Evolutionary conservation across 2,113 vertebrate genomes (phyloP).

Genomic region (Canis aureus): DNA sequence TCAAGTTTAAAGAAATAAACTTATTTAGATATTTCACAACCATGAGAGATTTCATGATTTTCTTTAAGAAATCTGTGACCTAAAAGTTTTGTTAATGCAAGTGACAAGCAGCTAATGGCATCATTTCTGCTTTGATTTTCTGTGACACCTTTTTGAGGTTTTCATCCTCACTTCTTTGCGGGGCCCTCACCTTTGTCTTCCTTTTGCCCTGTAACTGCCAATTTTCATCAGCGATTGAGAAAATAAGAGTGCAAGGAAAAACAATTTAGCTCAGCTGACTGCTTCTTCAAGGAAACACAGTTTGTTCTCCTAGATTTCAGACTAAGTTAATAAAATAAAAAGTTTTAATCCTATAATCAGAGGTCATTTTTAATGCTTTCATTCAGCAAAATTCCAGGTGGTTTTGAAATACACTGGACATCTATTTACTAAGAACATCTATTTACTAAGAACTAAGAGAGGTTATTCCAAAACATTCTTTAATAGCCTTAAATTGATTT

Average conservation of each 20-base stretch:
- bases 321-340: background rate
- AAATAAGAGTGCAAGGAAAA: background rate
- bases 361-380: constrained; percentile 69
- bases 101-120: background rate
- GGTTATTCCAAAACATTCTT: constrained; percentile 58
- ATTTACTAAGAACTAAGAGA: background rate
- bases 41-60: background rate
- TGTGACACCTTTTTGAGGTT: background rate
- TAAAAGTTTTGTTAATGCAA: background rate
- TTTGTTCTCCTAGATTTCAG: constrained; percentile 28
- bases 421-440: background rate
- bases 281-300: background rate
- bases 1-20: background rate
- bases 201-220: background rate
- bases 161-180: background rate
- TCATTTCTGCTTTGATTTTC: background rate
- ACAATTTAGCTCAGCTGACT: constrained; percentile 20
- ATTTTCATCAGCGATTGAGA: constrained; percentile 17
- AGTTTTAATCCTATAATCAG: constrained; percentile 39
- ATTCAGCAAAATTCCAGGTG: constrained; percentile 63
- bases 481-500: constrained; percentile 24
- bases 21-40: background rate
- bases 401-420: constrained; percentile 63
- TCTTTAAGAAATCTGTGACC: background rate
- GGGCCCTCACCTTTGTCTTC: background rate